A percentile compares a stretch with the other conserved stretches of the same genome.
Evolutionary conservation across 2,888 invertebrate genomes (phyloP).

Genomic region (Escarpia spicata): DNA sequence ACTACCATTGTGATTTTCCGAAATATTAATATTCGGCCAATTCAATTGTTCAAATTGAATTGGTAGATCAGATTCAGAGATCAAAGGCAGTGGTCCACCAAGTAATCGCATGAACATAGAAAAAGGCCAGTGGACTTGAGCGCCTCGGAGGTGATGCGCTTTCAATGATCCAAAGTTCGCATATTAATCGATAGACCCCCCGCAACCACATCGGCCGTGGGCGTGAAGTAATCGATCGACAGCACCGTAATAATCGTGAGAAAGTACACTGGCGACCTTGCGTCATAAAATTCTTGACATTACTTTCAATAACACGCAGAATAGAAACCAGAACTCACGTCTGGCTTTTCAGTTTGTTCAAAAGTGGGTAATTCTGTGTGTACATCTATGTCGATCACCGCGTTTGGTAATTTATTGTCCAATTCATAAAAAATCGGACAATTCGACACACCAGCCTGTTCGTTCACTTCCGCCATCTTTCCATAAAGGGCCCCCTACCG

Average conservation of each 20-base stretch:
- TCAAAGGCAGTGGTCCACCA: too few species aligned
- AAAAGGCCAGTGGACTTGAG: too few species aligned
- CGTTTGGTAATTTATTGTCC: not conserved
- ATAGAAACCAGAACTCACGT: not conserved
- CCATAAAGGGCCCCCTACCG: not conserved
- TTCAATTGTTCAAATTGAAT: too few species aligned
- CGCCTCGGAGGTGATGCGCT: too few species aligned
- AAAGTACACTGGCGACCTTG: not conserved
- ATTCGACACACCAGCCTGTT: conserved; percentile 5
- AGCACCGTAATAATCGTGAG: not conserved
- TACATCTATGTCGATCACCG: not conserved
- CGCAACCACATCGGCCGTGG: not conserved
- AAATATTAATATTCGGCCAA: too few species aligned
- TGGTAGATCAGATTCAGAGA: too few species aligned
- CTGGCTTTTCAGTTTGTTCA: not conserved
- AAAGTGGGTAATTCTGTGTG: not conserved
- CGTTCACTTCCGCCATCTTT: conserved; percentile 3
- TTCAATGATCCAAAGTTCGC: too few species aligned
- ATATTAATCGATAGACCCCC: too few species aligned
- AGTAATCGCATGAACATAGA: too few species aligned
- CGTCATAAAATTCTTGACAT: not conserved
- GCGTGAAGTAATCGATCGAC: not conserved
- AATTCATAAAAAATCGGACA: not conserved
- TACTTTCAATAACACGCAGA: not conserved
- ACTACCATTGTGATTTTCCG: too few species aligned